Evolutionary conservation across 2,888 invertebrate genomes (phyloP).

Genomic region (Trichacis sp.): DNA sequence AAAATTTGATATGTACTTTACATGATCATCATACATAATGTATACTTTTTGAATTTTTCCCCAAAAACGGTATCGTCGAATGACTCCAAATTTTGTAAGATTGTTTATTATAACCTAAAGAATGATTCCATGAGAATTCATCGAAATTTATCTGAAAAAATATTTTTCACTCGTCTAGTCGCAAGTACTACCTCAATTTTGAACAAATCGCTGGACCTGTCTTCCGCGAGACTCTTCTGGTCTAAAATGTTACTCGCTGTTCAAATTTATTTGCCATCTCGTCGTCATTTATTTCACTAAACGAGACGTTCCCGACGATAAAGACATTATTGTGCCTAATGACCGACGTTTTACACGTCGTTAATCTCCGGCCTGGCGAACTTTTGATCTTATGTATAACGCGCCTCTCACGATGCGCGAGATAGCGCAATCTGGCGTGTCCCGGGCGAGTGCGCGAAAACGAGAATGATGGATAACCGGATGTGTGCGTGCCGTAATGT

Average conservation of each 20-base stretch:
- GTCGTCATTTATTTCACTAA: conserved; percentile 19
- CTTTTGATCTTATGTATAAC: conserved; percentile 36
- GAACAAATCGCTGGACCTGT: background rate
- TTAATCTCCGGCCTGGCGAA: conserved; percentile 30
- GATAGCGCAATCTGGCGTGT: conserved; percentile 35
- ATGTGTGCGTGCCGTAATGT: conserved; percentile 34
- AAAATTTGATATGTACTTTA: too few species aligned
- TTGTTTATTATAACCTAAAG: too few species aligned
- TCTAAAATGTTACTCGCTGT: conserved; percentile 2
- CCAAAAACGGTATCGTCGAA: too few species aligned
- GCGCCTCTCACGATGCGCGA: conserved; percentile 19
- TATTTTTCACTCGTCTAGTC: too few species aligned
- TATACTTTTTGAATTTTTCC: too few species aligned
- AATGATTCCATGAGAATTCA: too few species aligned
- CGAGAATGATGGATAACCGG: conserved; percentile 32
- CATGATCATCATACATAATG: too few species aligned
- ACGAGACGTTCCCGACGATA: conserved; percentile 28
- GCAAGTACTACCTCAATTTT: too few species aligned
- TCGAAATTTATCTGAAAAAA: too few species aligned
- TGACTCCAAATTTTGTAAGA: too few species aligned
- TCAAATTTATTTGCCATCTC: background rate
- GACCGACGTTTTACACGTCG: conserved; percentile 38
- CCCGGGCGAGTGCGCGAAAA: conserved; percentile 31
- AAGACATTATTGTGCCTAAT: conserved; percentile 36
- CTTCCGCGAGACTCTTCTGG: background rate